Conservation (phyloP, 2,113 vertebrate genomes). For the Mystacornis crossleyi region DNA sequence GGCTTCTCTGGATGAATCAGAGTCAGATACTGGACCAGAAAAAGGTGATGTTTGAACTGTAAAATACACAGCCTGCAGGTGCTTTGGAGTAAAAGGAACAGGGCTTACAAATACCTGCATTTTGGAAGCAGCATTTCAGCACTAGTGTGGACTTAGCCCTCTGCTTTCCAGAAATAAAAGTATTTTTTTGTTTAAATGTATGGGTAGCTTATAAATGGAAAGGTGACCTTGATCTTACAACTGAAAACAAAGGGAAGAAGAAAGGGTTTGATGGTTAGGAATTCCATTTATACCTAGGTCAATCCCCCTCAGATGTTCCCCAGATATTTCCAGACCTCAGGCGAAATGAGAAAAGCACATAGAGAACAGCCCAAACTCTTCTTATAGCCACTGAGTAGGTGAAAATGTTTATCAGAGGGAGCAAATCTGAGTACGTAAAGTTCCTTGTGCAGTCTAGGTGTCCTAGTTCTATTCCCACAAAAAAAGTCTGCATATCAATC, state of each 20-base stretch:
- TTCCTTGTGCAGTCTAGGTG: background rate
- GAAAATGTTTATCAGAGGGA: background rate
- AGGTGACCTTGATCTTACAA: background rate
- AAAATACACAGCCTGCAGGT: background rate
- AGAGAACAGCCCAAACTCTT: background rate
- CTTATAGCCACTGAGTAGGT: background rate
- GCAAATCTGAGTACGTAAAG: background rate
- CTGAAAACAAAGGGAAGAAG: background rate
- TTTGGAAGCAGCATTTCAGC: background rate
- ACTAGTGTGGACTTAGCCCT: background rate
- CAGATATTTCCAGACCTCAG: background rate
- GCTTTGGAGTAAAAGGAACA: background rate
- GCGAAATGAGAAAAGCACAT: background rate
- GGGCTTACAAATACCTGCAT: background rate
- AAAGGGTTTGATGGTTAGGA: background rate
- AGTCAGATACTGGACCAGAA: background rate
- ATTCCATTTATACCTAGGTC: background rate
- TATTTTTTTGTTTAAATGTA: background rate
- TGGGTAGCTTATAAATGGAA: background rate
- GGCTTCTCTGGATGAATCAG: background rate
- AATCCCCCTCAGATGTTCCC: background rate
- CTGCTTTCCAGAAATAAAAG: background rate
- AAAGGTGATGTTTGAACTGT: background rate
- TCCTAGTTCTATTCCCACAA: background rate
- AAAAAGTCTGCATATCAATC: background rate